These are phyloP conservation scores for Drosophila macrospina DNA, from an alignment of 2,888 invertebrate genomes.

Conservation along the genomic window DNA sequence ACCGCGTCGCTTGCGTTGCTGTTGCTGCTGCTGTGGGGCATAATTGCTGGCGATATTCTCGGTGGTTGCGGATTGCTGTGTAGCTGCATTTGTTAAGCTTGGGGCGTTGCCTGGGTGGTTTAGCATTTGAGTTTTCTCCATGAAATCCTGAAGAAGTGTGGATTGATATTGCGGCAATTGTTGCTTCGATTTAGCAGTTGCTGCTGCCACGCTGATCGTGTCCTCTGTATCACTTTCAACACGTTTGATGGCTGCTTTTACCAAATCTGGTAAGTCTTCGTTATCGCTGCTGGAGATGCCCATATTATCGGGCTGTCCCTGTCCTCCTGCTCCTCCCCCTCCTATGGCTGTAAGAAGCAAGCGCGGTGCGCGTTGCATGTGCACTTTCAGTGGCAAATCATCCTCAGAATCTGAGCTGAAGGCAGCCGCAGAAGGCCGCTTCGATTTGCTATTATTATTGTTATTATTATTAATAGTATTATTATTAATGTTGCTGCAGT, in stretches of 20 bases:
- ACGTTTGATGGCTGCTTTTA: constrained; percentile 91
- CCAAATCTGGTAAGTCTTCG: constrained; percentile 91
- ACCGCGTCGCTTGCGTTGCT: constrained; percentile 79
- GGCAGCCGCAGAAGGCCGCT: constrained; percentile 39
- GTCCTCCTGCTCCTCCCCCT: constrained; percentile 9
- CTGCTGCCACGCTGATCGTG: constrained; percentile 51
- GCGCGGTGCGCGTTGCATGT: constrained; percentile 80
- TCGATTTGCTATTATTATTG: constrained; percentile 44
- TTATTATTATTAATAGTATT: constrained; percentile 32
- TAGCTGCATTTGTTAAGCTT: constrained; percentile 83
- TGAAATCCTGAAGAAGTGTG: constrained; percentile 92
- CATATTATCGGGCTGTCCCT: constrained; percentile 70
- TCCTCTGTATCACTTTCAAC: constrained; percentile 91
- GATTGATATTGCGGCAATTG: constrained; percentile 88
- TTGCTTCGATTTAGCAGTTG: constrained; percentile 82
- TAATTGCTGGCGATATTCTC: constrained; percentile 13
- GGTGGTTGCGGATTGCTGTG: constrained; percentile 75
- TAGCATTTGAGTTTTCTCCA: constrained; percentile 91
- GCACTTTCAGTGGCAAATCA: constrained; percentile 74
- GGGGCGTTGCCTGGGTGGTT: constrained; percentile 83
- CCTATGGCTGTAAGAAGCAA: constrained; percentile 77
- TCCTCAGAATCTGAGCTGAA: constrained; percentile 82
- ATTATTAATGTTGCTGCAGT: constrained; percentile 20
- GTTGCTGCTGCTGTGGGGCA: constrained; percentile 75
- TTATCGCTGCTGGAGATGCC: constrained; percentile 89